Percentiles rank a stretch among this genome's conserved stretches.
phyloP scores from a whole-genome alignment of 1,140 invertebrate species.

The Euwallacea similis region DNA sequence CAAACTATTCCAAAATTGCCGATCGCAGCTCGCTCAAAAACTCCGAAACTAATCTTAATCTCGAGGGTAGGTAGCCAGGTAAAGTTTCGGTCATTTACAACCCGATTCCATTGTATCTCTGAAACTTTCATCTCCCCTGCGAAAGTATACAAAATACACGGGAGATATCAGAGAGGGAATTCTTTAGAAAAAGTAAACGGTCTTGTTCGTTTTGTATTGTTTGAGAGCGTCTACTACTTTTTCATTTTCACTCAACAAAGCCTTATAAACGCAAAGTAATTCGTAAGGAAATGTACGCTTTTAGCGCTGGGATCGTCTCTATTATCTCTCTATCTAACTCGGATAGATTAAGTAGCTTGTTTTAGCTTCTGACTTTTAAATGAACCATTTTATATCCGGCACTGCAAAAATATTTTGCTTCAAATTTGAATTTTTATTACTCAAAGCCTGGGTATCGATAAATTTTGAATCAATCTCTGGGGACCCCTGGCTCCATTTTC shows the following conservation, averaged over 20 bases:
- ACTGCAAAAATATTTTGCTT: too few relatives aligned
- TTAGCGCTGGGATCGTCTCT: not conserved
- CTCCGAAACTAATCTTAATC: conserved; percentile 24
- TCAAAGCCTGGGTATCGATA: too few relatives aligned
- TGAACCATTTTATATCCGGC: too few relatives aligned
- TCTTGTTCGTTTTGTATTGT: conserved; percentile 24
- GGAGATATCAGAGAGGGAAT: conserved; percentile 22
- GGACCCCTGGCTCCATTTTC: too few relatives aligned
- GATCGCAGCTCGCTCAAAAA: conserved; percentile 7
- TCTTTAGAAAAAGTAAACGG: conserved; percentile 26
- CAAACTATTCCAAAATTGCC: conserved; percentile 9
- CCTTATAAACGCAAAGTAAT: conserved; percentile 19
- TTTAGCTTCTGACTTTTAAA: too few relatives aligned
- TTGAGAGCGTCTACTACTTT: conserved; percentile 22
- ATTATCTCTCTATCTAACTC: not conserved
- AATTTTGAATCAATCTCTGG: too few relatives aligned
- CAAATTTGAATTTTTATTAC: too few relatives aligned
- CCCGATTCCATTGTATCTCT: conserved; percentile 24
- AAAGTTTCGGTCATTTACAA: conserved; percentile 32
- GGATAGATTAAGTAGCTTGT: not conserved
- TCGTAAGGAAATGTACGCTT: conserved; percentile 6
- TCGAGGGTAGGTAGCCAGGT: conserved; percentile 19
- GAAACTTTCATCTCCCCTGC: conserved; percentile 27
- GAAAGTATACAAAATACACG: conserved; percentile 29
- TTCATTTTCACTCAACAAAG: conserved; percentile 17